Conservation (phyloP, 2,797 vertebrate genomes). For the Enteromius trimaculatus region DNA sequence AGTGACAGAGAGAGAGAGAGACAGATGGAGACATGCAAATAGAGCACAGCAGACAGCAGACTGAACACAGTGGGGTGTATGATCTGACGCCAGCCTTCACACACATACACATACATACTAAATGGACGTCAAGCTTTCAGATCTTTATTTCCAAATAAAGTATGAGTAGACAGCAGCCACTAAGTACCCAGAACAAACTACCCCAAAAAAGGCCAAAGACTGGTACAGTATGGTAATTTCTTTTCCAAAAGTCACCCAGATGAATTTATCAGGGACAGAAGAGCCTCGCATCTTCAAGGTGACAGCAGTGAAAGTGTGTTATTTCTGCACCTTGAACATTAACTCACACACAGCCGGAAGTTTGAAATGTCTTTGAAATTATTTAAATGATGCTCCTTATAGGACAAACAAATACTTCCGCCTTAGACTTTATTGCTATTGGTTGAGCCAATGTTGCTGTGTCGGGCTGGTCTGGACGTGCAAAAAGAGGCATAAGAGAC, state of each 20-base stretch:
- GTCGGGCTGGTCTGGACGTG: neutral
- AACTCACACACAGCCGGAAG: neutral
- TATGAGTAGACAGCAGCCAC: neutral
- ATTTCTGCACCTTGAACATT: neutral
- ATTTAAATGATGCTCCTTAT: neutral
- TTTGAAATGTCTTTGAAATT: neutral
- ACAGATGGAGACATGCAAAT: conserved; percentile 45
- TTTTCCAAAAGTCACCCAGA: neutral
- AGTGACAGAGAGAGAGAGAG: conserved; percentile 42
- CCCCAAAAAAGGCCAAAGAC: neutral
- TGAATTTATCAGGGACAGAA: conserved; percentile 5
- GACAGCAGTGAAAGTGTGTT: neutral
- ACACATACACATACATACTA: conserved; percentile 5
- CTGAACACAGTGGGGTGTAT: conserved; percentile 32
- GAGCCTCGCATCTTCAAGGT: neutral
- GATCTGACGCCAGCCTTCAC: conserved; percentile 12
- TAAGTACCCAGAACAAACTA: neutral
- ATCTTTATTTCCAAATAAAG: conserved; percentile 27
- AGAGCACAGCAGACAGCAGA: conserved; percentile 41
- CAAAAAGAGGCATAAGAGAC: neutral
- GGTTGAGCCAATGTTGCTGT: neutral
- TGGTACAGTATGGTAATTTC: neutral
- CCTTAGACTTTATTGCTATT: neutral
- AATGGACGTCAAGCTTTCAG: conserved; percentile 19
- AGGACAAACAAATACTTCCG: neutral